Evolutionary conservation across 2,888 invertebrate species (phyloP).

Genomic region (Bugula neritina): DNA sequence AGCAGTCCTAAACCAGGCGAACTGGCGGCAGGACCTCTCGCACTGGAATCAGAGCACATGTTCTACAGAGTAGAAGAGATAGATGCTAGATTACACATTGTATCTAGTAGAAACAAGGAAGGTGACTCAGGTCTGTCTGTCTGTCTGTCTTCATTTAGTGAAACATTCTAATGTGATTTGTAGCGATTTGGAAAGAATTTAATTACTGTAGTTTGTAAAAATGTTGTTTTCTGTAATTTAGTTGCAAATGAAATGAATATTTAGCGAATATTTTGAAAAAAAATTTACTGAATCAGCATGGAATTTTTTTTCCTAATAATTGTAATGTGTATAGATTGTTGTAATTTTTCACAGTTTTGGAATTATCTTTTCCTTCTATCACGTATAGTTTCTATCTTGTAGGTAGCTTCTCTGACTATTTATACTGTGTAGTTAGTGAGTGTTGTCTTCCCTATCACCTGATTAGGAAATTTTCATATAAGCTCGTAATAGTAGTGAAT

Average conservation of each 20-base stretch:
- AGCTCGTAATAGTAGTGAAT: no score
- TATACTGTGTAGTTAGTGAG: background rate
- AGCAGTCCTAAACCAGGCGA: background rate
- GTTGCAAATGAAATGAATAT: no score
- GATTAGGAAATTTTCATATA: background rate
- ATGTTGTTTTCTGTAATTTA: no score
- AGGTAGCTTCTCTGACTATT: background rate
- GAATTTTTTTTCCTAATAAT: no score
- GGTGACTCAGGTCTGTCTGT: no score
- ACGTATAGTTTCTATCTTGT: background rate
- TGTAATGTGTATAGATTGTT: background rate
- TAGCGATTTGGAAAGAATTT: no score
- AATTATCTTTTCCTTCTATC: no score
- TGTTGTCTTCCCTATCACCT: background rate
- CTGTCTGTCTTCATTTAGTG: no score
- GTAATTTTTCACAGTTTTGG: background rate
- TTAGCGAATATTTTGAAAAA: no score
- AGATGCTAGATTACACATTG: background rate
- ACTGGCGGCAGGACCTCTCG: background rate
- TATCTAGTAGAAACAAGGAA: background rate
- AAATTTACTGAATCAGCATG: no score
- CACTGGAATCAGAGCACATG: background rate
- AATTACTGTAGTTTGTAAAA: no score
- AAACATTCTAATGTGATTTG: no score
- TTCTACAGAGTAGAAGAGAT: constrained; percentile 11